phyloP scores from a whole-genome alignment of 2,797 vertebrate genomes.

The Tympanoctomys barrerae region DNA sequence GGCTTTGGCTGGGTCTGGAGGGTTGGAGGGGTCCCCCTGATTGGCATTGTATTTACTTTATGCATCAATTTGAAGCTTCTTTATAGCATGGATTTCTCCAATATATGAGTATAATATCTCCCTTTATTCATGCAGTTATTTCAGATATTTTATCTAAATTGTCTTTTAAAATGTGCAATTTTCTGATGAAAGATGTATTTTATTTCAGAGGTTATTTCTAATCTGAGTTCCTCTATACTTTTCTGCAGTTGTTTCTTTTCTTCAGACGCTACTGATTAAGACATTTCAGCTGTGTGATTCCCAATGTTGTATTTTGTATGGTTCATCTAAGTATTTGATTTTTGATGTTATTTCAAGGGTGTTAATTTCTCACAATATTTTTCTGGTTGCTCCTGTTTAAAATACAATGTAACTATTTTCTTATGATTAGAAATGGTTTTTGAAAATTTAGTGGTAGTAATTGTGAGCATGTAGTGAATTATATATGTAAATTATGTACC shows the following conservation, averaged over 20 bases:
- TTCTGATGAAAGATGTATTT: not conserved
- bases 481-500: not conserved
- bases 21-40: not conserved
- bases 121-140: not conserved
- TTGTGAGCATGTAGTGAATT: not conserved
- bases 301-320: not conserved
- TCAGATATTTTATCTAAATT: not conserved
- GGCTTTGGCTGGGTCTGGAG: too few species aligned
- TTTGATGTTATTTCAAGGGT: not conserved
- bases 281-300: too few species aligned
- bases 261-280: too few species aligned
- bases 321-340: not conserved
- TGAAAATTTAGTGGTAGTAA: not conserved
- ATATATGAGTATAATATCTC: not conserved
- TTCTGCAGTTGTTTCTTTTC: too few species aligned
- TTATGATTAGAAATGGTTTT: not conserved
- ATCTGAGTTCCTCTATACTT: too few species aligned
- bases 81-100: not conserved
- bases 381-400: not conserved
- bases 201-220: not conserved
- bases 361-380: not conserved
- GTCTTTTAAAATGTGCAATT: not conserved
- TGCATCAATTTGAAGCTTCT: not conserved
- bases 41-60: not conserved
- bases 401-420: not conserved